A percentile compares a stretch with the other conserved stretches of the same genome.
phyloP scores from a whole-genome alignment of 2,113 vertebrate genomes.

The Strigops habroptila region DNA sequence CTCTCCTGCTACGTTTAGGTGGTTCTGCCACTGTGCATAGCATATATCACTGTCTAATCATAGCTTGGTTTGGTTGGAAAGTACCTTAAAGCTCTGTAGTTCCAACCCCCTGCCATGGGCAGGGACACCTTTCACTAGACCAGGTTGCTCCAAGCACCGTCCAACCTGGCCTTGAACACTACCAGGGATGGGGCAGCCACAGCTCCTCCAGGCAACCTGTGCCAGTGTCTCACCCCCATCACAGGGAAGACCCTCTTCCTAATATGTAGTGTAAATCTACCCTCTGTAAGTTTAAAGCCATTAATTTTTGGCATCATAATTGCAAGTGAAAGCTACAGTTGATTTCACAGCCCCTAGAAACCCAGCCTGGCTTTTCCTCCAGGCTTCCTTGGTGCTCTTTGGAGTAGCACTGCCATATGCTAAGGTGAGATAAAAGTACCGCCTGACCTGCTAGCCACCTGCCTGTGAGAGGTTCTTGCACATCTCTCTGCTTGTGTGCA shows the following conservation, averaged over 20 bases:
- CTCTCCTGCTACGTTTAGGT: neutral
- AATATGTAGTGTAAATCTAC: neutral
- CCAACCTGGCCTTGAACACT: neutral
- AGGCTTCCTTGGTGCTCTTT: neutral
- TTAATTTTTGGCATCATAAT: neutral
- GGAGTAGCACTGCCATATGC: neutral
- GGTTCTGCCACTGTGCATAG: neutral
- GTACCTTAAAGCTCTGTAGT: neutral
- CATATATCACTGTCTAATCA: neutral
- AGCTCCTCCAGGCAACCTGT: neutral
- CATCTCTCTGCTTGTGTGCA: neutral
- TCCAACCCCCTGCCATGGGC: neutral
- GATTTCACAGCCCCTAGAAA: neutral
- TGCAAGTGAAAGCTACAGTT: neutral
- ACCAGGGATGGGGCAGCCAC: neutral
- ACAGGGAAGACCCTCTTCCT: neutral
- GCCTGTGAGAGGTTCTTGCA: fast-evolving
- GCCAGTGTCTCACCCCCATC: neutral
- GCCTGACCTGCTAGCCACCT: neutral
- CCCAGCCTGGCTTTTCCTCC: neutral
- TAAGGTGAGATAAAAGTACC: neutral
- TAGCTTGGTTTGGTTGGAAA: neutral
- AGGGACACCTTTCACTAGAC: neutral
- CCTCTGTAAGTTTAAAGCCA: neutral
- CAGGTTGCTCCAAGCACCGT: neutral